phyloP scores from a whole-genome alignment of 2,113 vertebrate species.

The Malurus alboscapulatus region DNA sequence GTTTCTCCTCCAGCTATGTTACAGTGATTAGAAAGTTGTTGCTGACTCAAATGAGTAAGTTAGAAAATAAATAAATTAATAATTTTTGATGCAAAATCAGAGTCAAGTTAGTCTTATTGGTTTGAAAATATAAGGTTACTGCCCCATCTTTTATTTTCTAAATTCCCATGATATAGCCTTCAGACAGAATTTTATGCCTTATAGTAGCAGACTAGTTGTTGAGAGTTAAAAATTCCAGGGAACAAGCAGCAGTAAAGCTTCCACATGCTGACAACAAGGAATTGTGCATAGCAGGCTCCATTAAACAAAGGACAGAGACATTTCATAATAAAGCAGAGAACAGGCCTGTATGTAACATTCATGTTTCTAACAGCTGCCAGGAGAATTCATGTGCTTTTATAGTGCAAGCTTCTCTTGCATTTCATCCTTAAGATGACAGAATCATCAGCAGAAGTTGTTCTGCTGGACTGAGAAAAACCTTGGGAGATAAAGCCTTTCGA shows the following conservation, averaged over 20 bases:
- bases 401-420: background rate
- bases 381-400: slow-evolving; percentile 5
- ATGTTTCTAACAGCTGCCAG: background rate
- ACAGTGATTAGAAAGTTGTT: background rate
- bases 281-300: background rate
- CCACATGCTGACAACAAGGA: background rate
- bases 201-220: background rate
- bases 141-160: background rate
- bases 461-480: slow-evolving; percentile 7
- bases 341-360: background rate
- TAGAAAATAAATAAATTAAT: background rate
- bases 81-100: background rate
- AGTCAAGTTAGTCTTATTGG: background rate
- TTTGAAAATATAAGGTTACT: background rate
- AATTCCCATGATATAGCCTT: background rate
- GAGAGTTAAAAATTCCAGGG: background rate
- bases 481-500: slow-evolving; percentile 2
- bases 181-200: background rate
- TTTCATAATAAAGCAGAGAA: background rate
- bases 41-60: background rate
- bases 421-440: background rate
- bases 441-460: slow-evolving; percentile 14
- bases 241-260: background rate
- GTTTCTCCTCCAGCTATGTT: background rate
- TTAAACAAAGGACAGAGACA: background rate